phyloP scores from a whole-genome alignment of 2,797 vertebrate genomes.

The Clangula hyemalis region DNA sequence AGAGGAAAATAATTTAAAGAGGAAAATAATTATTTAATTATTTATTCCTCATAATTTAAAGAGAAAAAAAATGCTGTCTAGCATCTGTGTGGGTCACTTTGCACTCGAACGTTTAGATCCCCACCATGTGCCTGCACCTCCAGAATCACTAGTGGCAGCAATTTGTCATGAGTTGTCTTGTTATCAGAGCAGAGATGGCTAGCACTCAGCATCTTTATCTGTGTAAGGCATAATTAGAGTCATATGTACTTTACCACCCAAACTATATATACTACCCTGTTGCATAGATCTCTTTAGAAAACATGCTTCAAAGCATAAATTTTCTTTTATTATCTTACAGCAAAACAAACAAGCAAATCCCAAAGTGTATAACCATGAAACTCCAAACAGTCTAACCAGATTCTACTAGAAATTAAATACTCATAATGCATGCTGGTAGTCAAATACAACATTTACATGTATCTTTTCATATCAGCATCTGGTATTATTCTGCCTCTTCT shows the following conservation, averaged over 20 bases:
- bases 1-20: not conserved
- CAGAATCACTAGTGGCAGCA: not conserved
- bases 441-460: not conserved
- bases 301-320: not conserved
- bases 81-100: not conserved
- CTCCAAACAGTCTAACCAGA: not conserved
- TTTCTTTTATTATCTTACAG: not conserved
- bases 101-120: not conserved
- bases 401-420: not conserved
- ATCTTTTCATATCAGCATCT: not conserved
- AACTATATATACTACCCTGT: not conserved
- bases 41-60: not conserved
- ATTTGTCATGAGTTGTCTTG: rapidly evolving
- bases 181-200: not conserved
- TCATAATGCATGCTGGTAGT: not conserved
- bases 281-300: not conserved
- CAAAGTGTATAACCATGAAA: not conserved
- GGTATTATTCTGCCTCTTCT: not conserved
- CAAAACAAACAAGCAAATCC: not conserved
- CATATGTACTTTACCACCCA: not conserved
- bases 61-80: not conserved
- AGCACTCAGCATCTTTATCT: not conserved
- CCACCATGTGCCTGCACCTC: rapidly evolving
- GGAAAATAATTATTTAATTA: too few relatives aligned
- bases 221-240: not conserved